These are phyloP conservation scores for Sebastes steindachneri DNA, from an alignment of 2,797 vertebrate species.

Conservation along the genomic window DNA sequence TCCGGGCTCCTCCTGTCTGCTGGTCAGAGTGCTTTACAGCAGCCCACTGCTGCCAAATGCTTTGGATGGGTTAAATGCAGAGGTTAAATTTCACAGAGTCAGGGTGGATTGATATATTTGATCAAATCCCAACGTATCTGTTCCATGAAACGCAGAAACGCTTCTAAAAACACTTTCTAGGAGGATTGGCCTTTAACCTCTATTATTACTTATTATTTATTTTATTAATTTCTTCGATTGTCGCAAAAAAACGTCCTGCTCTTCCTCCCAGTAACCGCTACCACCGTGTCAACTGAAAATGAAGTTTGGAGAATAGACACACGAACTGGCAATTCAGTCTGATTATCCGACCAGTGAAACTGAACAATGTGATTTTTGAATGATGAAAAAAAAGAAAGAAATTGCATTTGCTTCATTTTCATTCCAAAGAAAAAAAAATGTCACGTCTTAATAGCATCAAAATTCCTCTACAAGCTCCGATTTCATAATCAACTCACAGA, in stretches of 20 bases:
- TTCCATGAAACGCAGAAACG: background rate
- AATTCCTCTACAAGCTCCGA: background rate
- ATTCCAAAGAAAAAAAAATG: background rate
- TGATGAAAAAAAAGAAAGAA: background rate
- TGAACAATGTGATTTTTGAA: background rate
- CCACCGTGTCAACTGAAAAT: background rate
- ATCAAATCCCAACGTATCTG: background rate
- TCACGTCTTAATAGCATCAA: background rate
- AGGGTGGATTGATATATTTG: background rate
- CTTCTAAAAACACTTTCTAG: background rate
- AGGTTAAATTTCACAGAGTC: no score
- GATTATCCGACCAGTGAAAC: background rate
- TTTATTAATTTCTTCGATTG: background rate
- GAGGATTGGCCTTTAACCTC: background rate
- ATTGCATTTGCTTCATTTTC: background rate
- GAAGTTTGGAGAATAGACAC: background rate
- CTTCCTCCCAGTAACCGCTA: background rate
- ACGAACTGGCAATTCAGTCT: background rate
- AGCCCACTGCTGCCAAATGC: no score
- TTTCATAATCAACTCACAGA: background rate
- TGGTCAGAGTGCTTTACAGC: no score
- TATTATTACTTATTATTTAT: background rate
- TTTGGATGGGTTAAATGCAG: no score
- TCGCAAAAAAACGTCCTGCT: background rate
- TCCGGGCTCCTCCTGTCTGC: no score